Conservation (phyloP, 1,140 invertebrate species). For the Bathynomus jamesi region DNA sequence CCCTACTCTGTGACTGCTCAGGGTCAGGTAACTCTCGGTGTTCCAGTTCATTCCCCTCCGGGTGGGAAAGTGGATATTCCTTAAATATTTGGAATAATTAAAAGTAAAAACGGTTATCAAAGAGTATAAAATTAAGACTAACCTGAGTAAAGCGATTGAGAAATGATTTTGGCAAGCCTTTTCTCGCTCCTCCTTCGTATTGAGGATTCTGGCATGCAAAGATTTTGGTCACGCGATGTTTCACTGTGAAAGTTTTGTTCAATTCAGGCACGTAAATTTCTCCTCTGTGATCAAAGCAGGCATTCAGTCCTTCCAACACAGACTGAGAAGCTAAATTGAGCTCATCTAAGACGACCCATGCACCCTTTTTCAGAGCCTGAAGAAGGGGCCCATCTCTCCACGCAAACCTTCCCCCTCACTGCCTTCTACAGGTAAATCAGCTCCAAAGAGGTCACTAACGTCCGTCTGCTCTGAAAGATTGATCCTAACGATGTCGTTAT, state of each 20-base stretch:
- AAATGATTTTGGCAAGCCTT: slow-evolving; percentile 93
- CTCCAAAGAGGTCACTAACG: slow-evolving; percentile 94
- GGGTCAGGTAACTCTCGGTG: no score
- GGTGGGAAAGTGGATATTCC: no score
- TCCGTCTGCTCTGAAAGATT: slow-evolving; percentile 99
- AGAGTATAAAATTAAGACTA: slow-evolving; percentile 44
- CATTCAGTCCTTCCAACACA: slow-evolving; percentile 95
- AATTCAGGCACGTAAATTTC: slow-evolving; percentile 95
- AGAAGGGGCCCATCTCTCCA: slow-evolving; percentile 96
- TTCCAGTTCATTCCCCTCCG: no score
- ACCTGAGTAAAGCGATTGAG: slow-evolving; percentile 92
- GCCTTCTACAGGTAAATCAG: slow-evolving; percentile 91
- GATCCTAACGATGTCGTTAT: slow-evolving; percentile 74
- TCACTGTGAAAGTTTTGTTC: slow-evolving; percentile 72
- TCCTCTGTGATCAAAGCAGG: slow-evolving; percentile 94
- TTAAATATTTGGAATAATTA: no score
- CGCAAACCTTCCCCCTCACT: slow-evolving; percentile 70
- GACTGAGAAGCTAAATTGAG: slow-evolving; percentile 97
- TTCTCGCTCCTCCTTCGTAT: slow-evolving; percentile 87
- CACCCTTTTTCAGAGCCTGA: slow-evolving; percentile 78
- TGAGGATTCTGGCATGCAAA: slow-evolving; percentile 98
- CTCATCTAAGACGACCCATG: slow-evolving; percentile 98
- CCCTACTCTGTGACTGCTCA: no score
- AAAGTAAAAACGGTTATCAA: neutral
- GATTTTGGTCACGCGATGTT: slow-evolving; percentile 62